These are phyloP conservation scores for Coryphaenoides rupestris DNA, from an alignment of 2,113 vertebrate species.

Conservation along the genomic window DNA sequence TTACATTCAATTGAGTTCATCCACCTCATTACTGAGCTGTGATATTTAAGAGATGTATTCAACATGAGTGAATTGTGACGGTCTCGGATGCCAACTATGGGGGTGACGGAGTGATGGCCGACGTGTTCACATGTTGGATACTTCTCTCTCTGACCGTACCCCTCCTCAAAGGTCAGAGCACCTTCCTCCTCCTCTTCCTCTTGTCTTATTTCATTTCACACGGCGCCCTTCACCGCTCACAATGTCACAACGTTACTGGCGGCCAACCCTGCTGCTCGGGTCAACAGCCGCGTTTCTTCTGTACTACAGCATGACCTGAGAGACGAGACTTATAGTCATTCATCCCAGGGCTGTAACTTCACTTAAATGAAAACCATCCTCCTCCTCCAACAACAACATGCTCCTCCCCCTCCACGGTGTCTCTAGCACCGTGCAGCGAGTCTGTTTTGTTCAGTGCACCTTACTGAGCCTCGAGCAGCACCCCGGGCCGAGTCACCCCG, in stretches of 20 bases:
- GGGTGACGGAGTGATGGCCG: constrained; percentile 19
- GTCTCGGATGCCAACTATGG: constrained; percentile 7
- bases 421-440: constrained; percentile 22
- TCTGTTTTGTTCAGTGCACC: constrained; percentile 1
- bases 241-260: background rate
- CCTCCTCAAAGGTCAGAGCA: constrained; percentile 42
- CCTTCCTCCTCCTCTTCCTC: constrained; percentile 33
- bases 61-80: constrained; percentile 49
- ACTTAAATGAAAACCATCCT: constrained; percentile 29
- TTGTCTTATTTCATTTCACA: constrained; percentile 34
- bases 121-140: constrained; percentile 60
- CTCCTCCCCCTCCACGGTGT: constrained; percentile 6
- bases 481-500: background rate
- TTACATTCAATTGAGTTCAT: constrained; percentile 60
- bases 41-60: constrained; percentile 41
- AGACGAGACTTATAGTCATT: constrained; percentile 53
- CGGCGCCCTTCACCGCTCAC: constrained; percentile 25
- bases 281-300: constrained; percentile 12
- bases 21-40: constrained; percentile 35
- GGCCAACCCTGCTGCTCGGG: background rate
- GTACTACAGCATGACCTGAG: constrained; percentile 59
- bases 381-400: constrained; percentile 11
- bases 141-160: constrained; percentile 38
- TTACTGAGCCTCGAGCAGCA: no score
- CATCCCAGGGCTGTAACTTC: constrained; percentile 30